Conservation (phyloP, 1,140 invertebrate species). For the Reticulitermes speratus region DNA sequence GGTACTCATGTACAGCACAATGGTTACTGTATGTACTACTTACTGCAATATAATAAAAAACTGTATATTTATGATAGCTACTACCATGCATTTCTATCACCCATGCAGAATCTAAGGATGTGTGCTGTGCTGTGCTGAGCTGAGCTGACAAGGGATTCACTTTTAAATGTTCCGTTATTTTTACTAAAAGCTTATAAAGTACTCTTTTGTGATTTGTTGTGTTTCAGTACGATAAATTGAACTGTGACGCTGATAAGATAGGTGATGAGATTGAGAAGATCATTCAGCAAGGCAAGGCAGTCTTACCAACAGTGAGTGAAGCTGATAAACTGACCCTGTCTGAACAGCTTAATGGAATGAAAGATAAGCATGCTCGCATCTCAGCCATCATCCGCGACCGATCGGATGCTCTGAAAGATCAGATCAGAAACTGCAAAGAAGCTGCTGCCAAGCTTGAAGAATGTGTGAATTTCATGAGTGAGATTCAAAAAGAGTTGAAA, state of each 20-base stretch:
- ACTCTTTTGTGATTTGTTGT: conserved; percentile 31
- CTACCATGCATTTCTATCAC: no score
- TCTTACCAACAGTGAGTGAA: conserved; percentile 78
- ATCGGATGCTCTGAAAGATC: conserved; percentile 66
- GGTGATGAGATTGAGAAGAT: conserved; percentile 70
- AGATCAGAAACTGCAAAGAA: conserved; percentile 75
- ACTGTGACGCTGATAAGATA: conserved; percentile 70
- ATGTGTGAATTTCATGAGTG: conserved; percentile 73
- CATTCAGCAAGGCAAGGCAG: conserved; percentile 73
- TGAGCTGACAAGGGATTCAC: no score
- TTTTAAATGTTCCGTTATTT: no score
- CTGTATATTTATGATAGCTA: no score
- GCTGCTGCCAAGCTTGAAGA: conserved; percentile 74
- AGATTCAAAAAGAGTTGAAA: conserved; percentile 79
- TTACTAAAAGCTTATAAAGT: no score
- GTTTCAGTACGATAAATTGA: conserved; percentile 69
- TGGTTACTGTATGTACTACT: no score
- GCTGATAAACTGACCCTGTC: conserved; percentile 78
- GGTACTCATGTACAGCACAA: no score
- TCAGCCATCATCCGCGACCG: conserved; percentile 73
- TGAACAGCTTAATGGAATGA: conserved; percentile 73
- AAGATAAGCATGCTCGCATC: conserved; percentile 72
- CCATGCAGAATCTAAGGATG: no score
- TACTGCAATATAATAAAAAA: no score
- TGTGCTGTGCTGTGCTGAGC: no score